Conservation (phyloP, 2,888 invertebrate genomes). For the Drosophila tripunctata region DNA sequence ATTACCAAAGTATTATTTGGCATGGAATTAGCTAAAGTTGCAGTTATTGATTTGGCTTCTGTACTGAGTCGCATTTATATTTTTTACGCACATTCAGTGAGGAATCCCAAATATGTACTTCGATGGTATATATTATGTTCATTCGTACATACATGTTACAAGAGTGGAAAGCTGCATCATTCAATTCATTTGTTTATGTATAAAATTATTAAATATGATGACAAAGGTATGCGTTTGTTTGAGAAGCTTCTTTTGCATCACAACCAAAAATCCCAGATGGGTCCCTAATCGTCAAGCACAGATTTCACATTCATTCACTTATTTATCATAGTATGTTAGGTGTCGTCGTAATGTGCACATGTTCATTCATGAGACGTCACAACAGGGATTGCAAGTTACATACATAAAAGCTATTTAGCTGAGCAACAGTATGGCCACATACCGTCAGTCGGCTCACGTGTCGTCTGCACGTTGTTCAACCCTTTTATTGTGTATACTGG, state of each 20-base stretch:
- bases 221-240: too few species aligned
- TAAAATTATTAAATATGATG: too few species aligned
- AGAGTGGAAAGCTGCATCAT: too few species aligned
- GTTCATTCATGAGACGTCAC: constrained; percentile 73
- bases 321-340: not conserved
- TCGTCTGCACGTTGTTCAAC: constrained; percentile 1
- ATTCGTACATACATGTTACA: too few species aligned
- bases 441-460: constrained; percentile 35
- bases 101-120: too few species aligned
- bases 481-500: constrained; percentile 5
- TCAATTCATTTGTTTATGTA: too few species aligned
- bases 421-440: not conserved
- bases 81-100: not conserved
- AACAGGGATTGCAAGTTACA: constrained; percentile 23
- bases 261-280: constrained; percentile 2
- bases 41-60: constrained; percentile 78
- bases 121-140: too few species aligned
- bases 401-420: constrained; percentile 15
- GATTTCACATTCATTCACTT: not conserved
- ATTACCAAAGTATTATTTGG: constrained; percentile 54
- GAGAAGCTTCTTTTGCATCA: not conserved
- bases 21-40: constrained; percentile 47
- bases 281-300: constrained; percentile 1
- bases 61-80: constrained; percentile 25
- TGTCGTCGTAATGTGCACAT: constrained; percentile 65